phyloP scores from a whole-genome alignment of 2,888 invertebrate species.

The Dorcus hopei region DNA sequence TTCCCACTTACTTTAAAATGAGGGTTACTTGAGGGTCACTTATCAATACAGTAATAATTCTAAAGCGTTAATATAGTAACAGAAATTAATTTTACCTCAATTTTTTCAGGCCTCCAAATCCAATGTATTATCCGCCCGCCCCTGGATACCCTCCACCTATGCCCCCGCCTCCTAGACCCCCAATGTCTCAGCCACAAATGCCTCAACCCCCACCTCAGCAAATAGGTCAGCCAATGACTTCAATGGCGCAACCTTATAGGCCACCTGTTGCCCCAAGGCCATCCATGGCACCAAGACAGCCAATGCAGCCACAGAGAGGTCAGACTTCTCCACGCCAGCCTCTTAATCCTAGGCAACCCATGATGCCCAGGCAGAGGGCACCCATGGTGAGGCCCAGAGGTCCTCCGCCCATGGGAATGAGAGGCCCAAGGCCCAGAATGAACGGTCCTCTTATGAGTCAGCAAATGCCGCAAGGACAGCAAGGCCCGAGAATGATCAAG shows the following conservation, averaged over 20 bases:
- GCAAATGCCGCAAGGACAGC: conserved; percentile 9
- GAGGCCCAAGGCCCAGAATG: conserved; percentile 29
- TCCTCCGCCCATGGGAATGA: conserved; percentile 26
- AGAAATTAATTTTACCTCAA: too few species aligned
- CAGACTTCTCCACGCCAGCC: conserved; percentile 21
- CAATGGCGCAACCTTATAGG: conserved; percentile 21
- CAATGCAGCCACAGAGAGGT: conserved; percentile 18
- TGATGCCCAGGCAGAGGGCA: conserved; percentile 27
- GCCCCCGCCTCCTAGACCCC: conserved; percentile 33
- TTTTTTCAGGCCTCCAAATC: conserved; percentile 37
- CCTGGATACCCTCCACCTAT: conserved; percentile 48
- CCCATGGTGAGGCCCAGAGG: conserved; percentile 36
- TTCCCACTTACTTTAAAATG: too few species aligned
- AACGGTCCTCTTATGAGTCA: conserved; percentile 8
- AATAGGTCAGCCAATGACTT: conserved; percentile 24
- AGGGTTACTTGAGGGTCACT: too few species aligned
- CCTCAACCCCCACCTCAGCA: conserved; percentile 26
- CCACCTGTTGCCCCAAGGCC: conserved; percentile 27
- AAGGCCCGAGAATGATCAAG: conserved; percentile 20
- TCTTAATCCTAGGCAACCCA: conserved; percentile 27
- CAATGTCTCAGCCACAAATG: conserved; percentile 34
- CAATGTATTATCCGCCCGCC: conserved; percentile 43
- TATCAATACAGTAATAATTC: too few species aligned
- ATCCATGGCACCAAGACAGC: conserved; percentile 15
- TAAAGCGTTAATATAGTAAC: too few species aligned